These are phyloP conservation scores for Styela plicata DNA, from an alignment of 23 tunicate species.

Conservation along the genomic window DNA sequence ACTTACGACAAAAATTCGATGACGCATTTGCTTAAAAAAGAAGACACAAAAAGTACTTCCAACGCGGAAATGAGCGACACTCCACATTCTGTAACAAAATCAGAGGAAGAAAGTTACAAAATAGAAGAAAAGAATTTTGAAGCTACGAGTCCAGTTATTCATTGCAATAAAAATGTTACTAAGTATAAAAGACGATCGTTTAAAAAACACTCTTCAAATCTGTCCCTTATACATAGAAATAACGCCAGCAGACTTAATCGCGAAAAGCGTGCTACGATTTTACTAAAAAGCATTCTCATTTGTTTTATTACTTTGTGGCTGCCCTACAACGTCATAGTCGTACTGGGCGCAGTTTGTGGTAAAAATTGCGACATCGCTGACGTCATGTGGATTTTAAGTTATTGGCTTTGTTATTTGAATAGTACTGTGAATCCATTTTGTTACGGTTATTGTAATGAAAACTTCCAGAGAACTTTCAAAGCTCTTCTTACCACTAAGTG, in stretches of 20 bases:
- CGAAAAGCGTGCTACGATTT: slow-evolving; percentile 70
- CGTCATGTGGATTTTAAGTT: slow-evolving; percentile 62
- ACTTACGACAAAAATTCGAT: not conserved
- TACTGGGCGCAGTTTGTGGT: slow-evolving; percentile 44
- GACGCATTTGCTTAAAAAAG: slow-evolving; percentile 14
- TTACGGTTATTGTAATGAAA: slow-evolving; percentile 90
- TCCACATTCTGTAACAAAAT: slow-evolving; percentile 13
- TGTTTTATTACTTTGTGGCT: slow-evolving; percentile 82
- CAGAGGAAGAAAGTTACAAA: slow-evolving; percentile 8
- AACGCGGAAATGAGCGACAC: slow-evolving; percentile 12
- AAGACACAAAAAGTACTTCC: slow-evolving; percentile 1
- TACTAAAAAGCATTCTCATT: slow-evolving; percentile 65
- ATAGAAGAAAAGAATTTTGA: not conserved
- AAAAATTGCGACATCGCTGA: slow-evolving; percentile 18
- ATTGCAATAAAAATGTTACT: not conserved
- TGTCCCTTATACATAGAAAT: not conserved
- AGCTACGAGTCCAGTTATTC: not conserved
- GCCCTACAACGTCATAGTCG: slow-evolving; percentile 75
- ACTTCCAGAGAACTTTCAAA: slow-evolving; percentile 80
- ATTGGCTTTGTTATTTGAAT: slow-evolving; percentile 89
- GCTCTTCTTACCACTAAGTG: slow-evolving; percentile 67
- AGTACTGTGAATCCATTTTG: slow-evolving; percentile 92
- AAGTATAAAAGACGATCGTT: not conserved
- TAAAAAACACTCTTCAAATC: slow-evolving; percentile 8
- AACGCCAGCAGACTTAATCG: slow-evolving; percentile 24